phyloP scores from a whole-genome alignment of 2,888 invertebrate species.

The Ochropacha duplaris region DNA sequence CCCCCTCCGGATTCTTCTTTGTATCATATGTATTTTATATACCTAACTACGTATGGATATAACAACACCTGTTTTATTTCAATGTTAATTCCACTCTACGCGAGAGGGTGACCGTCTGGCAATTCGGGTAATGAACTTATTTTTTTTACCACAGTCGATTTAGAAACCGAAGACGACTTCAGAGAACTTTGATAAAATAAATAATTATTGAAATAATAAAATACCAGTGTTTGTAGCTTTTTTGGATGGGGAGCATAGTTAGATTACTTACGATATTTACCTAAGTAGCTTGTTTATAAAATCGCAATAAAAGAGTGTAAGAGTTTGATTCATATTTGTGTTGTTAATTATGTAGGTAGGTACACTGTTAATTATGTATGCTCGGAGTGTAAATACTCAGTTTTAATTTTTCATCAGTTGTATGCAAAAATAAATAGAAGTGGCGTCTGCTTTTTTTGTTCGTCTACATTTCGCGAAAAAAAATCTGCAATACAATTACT shows the following conservation, averaged over 20 bases:
- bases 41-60: background rate
- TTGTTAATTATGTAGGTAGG: background rate
- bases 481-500: background rate
- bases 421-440: slow-evolving; percentile 27
- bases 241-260: too few species aligned
- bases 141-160: slow-evolving; percentile 6
- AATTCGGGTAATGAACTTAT: slow-evolving; percentile 34
- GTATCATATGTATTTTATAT: background rate
- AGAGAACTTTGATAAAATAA: background rate
- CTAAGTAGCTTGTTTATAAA: too few species aligned
- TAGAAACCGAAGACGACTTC: background rate
- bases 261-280: too few species aligned
- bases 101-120: slow-evolving; percentile 21
- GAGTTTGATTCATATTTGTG: background rate
- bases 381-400: slow-evolving; percentile 18
- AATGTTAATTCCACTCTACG: slow-evolving; percentile 5
- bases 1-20: too few species aligned
- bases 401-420: slow-evolving; percentile 12
- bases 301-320: too few species aligned
- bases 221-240: too few species aligned
- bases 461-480: slow-evolving; percentile 15
- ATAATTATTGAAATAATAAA: background rate
- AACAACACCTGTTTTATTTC: background rate
- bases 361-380: slow-evolving; percentile 17
- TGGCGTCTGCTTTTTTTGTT: slow-evolving; percentile 22